Percentiles rank a stretch among this genome's conserved stretches.
Evolutionary conservation across 2,797 vertebrate species (phyloP).

Genomic region (Neosilurus hyrtlii): DNA sequence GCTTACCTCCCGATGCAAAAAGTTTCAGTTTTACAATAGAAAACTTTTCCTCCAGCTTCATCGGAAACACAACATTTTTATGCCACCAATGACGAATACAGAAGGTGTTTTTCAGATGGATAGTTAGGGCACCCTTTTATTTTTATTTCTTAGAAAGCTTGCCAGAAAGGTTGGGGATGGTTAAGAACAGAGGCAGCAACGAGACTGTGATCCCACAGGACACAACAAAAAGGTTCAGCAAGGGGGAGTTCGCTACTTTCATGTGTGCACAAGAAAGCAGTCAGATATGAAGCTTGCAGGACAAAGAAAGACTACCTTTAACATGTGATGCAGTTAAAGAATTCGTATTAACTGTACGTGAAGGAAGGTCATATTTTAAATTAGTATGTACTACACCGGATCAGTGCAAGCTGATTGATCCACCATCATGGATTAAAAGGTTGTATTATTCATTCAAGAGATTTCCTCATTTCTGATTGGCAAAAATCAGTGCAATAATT

Average conservation of each 20-base stretch:
- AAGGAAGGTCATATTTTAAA: not conserved
- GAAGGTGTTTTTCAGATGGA: not conserved
- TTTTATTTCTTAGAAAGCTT: not conserved
- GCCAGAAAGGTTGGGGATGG: not conserved
- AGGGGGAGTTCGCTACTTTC: not conserved
- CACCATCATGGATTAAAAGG: too few relatives aligned
- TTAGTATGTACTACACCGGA: not conserved
- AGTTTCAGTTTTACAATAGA: not conserved
- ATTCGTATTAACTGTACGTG: not conserved
- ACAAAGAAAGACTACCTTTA: not conserved
- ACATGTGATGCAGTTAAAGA: not conserved
- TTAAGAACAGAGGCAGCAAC: not conserved
- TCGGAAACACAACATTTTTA: not conserved
- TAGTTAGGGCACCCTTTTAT: not conserved
- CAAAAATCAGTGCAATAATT: too few relatives aligned
- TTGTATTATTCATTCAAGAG: too few relatives aligned
- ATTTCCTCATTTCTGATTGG: too few relatives aligned
- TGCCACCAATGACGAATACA: not conserved
- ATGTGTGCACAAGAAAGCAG: not conserved
- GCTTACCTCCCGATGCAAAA: too few relatives aligned
- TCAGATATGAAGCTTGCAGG: not conserved
- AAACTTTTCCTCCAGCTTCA: not conserved
- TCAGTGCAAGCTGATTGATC: too few relatives aligned
- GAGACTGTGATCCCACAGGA: not conserved
- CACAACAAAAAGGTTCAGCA: not conserved